Evolutionary conservation across 1,140 invertebrate species (phyloP), one percentile per base, ranked within the genome.

Genomic region (Drosophila punjabiensis): DNA sequence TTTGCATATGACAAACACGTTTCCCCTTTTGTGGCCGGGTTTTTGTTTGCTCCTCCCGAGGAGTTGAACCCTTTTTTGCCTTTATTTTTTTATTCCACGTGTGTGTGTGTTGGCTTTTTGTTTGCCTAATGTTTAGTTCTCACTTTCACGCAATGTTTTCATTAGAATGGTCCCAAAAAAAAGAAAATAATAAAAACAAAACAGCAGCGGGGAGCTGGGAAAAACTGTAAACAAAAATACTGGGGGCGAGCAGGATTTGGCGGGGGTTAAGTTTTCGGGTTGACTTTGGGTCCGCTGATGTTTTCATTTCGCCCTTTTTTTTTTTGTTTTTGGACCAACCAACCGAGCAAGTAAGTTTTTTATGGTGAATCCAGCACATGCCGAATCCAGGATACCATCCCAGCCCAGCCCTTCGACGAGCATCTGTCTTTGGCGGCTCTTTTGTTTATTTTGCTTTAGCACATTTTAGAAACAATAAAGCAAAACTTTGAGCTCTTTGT

Each of bases 141-240:
- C 85, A 88, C 84, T 89, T 88, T 89, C 84, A 88, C 85, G 84
- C 84, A 88, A 88, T 88, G 84, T 89, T 88, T 88, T 88, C 77
- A 88, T 88, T 88, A 88, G 81, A 89, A 88, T 75, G 70, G 48
- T 45, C n/a, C 39, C 28, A 13, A 58, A 43, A 60, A 13, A 24
- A 43, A 33, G 43, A n/a, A 45, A 37, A 45, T 24, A 24, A 24
- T 24, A 24, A 8, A 18, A 60, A 30, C 47, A 41, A 52, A 10
- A 53, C 50, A 53, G 24, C n/a, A 32, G 39, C 35, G 39, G 48
- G 47, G 52, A 63, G 61, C 32, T 53, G 61, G 32, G 16, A 50
- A 66, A 62, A 48, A 69, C 64, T 66, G 45, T 75, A 65, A 79
- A 70, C 74, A 76, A 65, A 64, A 67, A 41, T 37, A 11, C 32